Percentiles rank a stretch among this genome's conserved stretches.
Evolutionary conservation across 2,113 vertebrate species (phyloP).

Genomic region (Euleptes europaea): DNA sequence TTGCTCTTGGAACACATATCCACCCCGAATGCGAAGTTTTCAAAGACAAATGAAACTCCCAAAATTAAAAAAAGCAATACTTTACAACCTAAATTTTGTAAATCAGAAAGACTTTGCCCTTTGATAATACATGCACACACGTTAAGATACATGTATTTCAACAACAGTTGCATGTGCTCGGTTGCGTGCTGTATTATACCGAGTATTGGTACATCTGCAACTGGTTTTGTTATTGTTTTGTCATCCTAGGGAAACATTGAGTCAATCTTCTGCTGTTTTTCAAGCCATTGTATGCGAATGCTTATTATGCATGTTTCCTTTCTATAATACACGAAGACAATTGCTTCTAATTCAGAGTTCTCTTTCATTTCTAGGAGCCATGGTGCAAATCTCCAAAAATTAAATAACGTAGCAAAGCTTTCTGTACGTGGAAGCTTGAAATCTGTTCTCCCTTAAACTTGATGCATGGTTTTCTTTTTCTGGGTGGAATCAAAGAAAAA

Average conservation of each 20-base stretch:
- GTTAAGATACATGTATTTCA: background rate
- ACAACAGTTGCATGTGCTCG: background rate
- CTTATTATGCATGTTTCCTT: constrained; percentile 51
- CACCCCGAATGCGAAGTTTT: constrained; percentile 58
- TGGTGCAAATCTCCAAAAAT: constrained; percentile 52
- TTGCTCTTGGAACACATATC: constrained; percentile 60
- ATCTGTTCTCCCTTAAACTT: constrained; percentile 72
- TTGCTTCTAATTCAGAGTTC: constrained; percentile 62
- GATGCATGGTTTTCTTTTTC: constrained; percentile 66
- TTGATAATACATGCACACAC: constrained; percentile 27
- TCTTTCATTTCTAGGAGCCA: constrained; percentile 61
- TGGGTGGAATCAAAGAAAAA: constrained; percentile 57
- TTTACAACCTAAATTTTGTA: background rate
- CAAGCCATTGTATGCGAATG: constrained; percentile 35
- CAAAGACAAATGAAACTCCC: constrained; percentile 62
- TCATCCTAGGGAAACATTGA: constrained; percentile 47
- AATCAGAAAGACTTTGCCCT: constrained; percentile 18
- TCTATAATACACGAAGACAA: constrained; percentile 65
- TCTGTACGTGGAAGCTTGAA: constrained; percentile 72
- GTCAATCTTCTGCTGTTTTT: constrained; percentile 50
- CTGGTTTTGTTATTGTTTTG: constrained; percentile 57
- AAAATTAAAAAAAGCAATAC: constrained; percentile 44
- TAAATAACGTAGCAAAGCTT: constrained; percentile 76
- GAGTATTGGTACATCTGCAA: constrained; percentile 67
- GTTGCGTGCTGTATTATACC: background rate